Base-by-base conservation (phyloP, 1,140 invertebrate genomes). In the Lucilia sericata region DNA sequence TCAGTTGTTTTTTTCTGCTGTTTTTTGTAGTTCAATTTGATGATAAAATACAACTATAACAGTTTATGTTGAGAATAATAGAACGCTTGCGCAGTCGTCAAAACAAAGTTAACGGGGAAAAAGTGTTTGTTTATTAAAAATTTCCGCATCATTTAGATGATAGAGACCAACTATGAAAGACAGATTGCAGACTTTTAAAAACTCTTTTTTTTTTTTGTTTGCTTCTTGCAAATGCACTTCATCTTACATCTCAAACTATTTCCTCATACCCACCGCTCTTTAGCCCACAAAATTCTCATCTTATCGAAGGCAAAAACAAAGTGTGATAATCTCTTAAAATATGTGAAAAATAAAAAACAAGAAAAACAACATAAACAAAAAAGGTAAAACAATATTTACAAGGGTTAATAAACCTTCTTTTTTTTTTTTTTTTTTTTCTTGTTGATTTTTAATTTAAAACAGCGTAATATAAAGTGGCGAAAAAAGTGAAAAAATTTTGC, bases 81-180 rank as follows among this genome's bases (percentile, higher is more conserved):
- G 76, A 49, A 60, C 60, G 60, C 76, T 47, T 82, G 83, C 84
- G 84, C 84, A 42, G 34, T 17, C 55, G 55, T 14, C 12, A 7
- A n/a, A 60, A 17, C 14, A 30, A 30, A 30, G 25, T 30, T 30
- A 2, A 0, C 13, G 84, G 65, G 80, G 49, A 74, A 76, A 75
- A 76, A 74, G 30, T 55, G 17, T 82, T 84, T 82, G 81, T 84
- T 84, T 84, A 84, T 84, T 84, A 82, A 75, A 84, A 74, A 84
- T 82, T 84, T 84, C 84, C 84, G 84, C 84, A 84, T 84, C 84
- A 84, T 84, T 84, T 70, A 76, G 83, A 55, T 80, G 80, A 80
- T 80, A 55, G 42, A n/a, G 75, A 78, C 34, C 75, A 78, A 47
- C 75, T 42, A 80, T 25, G 42, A 80, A 80, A 80, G 76, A 80